Conservation (phyloP, 2,888 invertebrate species). For the Dolomedes plantarius region DNA sequence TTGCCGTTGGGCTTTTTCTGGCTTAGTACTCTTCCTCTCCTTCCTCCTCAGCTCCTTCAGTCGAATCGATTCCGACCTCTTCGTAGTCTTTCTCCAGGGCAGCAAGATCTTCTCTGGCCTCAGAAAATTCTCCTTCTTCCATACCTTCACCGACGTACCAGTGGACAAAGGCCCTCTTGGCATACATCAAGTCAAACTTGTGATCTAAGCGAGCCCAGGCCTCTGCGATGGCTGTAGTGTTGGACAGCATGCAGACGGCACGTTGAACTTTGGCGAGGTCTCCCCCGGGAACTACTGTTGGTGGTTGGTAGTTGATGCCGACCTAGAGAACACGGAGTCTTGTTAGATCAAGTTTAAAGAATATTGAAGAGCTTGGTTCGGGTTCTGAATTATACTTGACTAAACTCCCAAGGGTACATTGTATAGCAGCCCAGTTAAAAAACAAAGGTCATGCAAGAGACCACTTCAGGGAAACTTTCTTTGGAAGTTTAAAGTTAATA, state of each 20-base stretch:
- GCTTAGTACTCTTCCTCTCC: slow-evolving; percentile 67
- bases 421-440: no score
- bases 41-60: slow-evolving; percentile 73
- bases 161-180: slow-evolving; percentile 90
- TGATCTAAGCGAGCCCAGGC: slow-evolving; percentile 88
- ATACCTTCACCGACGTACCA: slow-evolving; percentile 82
- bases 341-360: no score
- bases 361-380: no score
- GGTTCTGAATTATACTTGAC: no score
- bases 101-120: slow-evolving; percentile 80
- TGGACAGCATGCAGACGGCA: slow-evolving; percentile 83
- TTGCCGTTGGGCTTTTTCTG: background rate
- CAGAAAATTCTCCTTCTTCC: slow-evolving; percentile 77
- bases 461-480: no score
- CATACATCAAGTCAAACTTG: slow-evolving; percentile 89
- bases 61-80: slow-evolving; percentile 76
- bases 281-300: slow-evolving; percentile 79
- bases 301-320: slow-evolving; percentile 89
- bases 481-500: no score
- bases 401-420: no score
- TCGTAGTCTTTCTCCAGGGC: slow-evolving; percentile 78
- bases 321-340: slow-evolving; percentile 75
- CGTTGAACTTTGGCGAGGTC: slow-evolving; percentile 79
- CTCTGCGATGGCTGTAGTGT: slow-evolving; percentile 92
- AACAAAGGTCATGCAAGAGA: no score